Conservation (phyloP, 1,140 invertebrate genomes). For the Caenorhabditis elegans region WBcel235 BX284602.5:14998501-14999000, state of each 20-base stretch:
- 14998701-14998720: slow-evolving; percentile 11
- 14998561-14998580: too few species aligned
- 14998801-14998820: background rate
- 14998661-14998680: background rate
- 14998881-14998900: slow-evolving; percentile 11
- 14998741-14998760: background rate
- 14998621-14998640: too few species aligned
- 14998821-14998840: background rate
- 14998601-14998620: too few species aligned
- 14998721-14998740: too few species aligned
- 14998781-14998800: background rate
- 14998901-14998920: background rate
- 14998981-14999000: too few species aligned
- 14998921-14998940: background rate
- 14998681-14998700: background rate
- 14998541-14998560: too few species aligned
- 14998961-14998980: too few species aligned
- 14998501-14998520: too few species aligned
- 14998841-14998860: background rate
- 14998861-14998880: background rate
- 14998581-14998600: too few species aligned
- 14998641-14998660: too few species aligned
- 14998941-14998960: too few species aligned
- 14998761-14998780: background rate
- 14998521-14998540: too few species aligned